Base-by-base conservation (phyloP, 1,140 invertebrate species). In the Drosophila bocki region DNA sequence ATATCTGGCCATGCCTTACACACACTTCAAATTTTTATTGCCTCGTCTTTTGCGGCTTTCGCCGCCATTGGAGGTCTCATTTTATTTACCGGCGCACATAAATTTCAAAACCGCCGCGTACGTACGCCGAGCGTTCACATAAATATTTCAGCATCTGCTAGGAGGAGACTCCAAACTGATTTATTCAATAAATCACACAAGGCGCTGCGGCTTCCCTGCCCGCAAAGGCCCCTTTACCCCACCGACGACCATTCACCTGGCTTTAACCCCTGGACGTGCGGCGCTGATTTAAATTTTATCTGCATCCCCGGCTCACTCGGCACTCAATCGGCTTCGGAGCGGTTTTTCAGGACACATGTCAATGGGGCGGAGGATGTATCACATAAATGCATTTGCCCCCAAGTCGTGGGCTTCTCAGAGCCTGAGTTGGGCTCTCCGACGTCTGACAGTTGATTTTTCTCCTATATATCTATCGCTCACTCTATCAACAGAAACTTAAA, bases 101-200 rank as follows among this genome's bases (percentile, higher is more conserved):
- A 87, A 87, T 87, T 90, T 80, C 15, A 72, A 78, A 78, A 84
- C 77, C 81, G 51, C 54, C 51, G 68, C 58, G 51, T 54, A 44
- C 67, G 37, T 35, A 60, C 44, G 22, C 22, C 22, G 41, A 26
- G 35, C 19, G 44, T 32, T 70, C 75, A 79, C 65, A 84, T 88
- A 83, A 88, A 87, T 88, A 88, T 87, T 87, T 87, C 67, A 87
- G 60, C 61, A 79, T 62, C 77, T 81, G 74, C 44, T 37, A 59
- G 75, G 44, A 70, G 75, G 45, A 58, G 35, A 48, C 62, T 83
- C 78, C 75, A 77, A 77, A 71, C 84, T 88, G 84, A 87, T 87
- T 87, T 88, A 87, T 87, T 87, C 84, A 87, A 87, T 87, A 87
- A 88, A 88, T 87, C 85, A 88, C 80, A 78, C 75, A 87, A 78